Base-by-base conservation (phyloP, 2,113 vertebrate species). In the Hippolais icterina region DNA sequence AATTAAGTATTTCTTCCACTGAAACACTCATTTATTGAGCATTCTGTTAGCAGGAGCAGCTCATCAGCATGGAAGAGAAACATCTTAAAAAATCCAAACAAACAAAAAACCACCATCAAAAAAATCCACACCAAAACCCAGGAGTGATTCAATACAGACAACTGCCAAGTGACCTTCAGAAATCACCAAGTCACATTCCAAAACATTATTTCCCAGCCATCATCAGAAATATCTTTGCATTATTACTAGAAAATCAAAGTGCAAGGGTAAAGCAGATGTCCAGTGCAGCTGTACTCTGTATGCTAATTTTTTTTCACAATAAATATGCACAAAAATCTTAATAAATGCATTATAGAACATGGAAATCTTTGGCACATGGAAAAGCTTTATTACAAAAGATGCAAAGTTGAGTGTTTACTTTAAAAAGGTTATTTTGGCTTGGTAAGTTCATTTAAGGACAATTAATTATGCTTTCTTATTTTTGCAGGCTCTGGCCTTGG, bases 391-490 rank as follows among this genome's bases (percentile, higher is more conserved):
- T 0, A 28, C 31, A 15, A 63, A 35, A 72, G 52, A 69, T n/a
- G 29, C 6, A 56, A 68, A 80, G 44, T 25, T 35, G 15, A 54
- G 14, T 71, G 33, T 39, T 91, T 69, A 39, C 65, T 93, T 91
- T 44, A 19, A 81, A 78, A 71, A 57, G 72, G 68, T 46, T 88
- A 47, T 61, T 87, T 96, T 96, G 83, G 37, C 70, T 92, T 9
- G 5, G 11, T 12, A 76, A 69, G 94, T 96, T 97, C 96, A 96
- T 85, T 71, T 95, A 85, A 97, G 96, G 96, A 96, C 91, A 97
- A 95, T 94, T 96, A 94, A 97, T 95, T 96, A 90, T 89, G 46
- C 94, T 95, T 93, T 80, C 95, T 94, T 85, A 65, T 92, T 92
- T 97, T 89, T 52, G 66, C 91, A 83, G 83, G 60, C 80, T 76